Conservation (phyloP, 2,888 invertebrate species). For the Agriopis aurantiaria region DNA sequence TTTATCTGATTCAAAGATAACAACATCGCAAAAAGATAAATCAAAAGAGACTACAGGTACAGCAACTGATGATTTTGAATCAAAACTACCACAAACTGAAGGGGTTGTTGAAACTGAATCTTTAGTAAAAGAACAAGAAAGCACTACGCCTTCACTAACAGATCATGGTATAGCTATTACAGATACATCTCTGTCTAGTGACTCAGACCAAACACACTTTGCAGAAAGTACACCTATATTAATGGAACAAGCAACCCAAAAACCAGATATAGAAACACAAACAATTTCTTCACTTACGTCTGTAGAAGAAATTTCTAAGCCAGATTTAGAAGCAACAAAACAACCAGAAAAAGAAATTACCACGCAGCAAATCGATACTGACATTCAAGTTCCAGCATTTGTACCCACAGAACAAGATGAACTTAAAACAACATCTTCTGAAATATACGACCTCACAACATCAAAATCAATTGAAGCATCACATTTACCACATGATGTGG, state of each 20-base stretch:
- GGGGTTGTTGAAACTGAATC: slow-evolving; percentile 18
- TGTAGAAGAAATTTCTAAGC: slow-evolving; percentile 3
- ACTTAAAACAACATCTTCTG: slow-evolving; percentile 20
- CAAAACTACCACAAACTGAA: slow-evolving; percentile 20
- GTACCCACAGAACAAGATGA: slow-evolving; percentile 18
- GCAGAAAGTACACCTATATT: slow-evolving; percentile 2
- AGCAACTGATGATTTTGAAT: slow-evolving; percentile 2
- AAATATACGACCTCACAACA: slow-evolving; percentile 29
- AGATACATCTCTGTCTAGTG: not conserved
- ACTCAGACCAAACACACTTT: slow-evolving; percentile 2
- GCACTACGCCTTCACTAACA: slow-evolving; percentile 1
- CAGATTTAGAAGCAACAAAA: slow-evolving; percentile 25
- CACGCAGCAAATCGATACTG: slow-evolving; percentile 10
- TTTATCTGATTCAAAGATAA: slow-evolving; percentile 26
- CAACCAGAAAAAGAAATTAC: slow-evolving; percentile 17
- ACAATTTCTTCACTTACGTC: not conserved
- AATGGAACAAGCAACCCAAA: slow-evolving; percentile 5
- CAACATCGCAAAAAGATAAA: slow-evolving; percentile 18
- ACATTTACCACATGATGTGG: slow-evolving; percentile 7
- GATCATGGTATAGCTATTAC: not conserved
- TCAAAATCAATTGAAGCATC: slow-evolving; percentile 22
- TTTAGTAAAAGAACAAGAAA: slow-evolving; percentile 12
- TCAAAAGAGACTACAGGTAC: slow-evolving; percentile 24
- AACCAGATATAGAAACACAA: slow-evolving; percentile 5
- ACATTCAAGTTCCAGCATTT: slow-evolving; percentile 16